These are phyloP conservation scores for Temnopleurus reevesii DNA, from an alignment of 53 echinoderm and acorn worm genomes.

Conservation along the genomic window DNA sequence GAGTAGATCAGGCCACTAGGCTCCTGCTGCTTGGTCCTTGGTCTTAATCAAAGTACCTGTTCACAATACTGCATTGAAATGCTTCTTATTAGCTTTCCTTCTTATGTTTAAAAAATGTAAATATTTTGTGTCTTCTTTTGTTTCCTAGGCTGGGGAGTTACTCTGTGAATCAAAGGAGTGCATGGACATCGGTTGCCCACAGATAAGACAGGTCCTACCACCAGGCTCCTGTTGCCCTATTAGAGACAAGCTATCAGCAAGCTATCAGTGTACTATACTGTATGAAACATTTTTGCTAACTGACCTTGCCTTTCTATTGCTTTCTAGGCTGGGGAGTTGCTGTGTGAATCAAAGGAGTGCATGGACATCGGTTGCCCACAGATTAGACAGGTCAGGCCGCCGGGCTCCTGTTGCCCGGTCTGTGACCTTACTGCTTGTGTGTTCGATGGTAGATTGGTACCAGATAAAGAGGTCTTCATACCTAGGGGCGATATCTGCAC, in stretches of 20 bases:
- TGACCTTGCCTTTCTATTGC: not conserved
- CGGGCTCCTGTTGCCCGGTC: slow-evolving; percentile 75
- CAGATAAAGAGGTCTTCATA: slow-evolving; percentile 52
- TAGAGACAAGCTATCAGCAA: no score
- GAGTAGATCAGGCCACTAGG: no score
- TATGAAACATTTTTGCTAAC: no score
- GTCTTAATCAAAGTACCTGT: no score
- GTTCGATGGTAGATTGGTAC: slow-evolving; percentile 68
- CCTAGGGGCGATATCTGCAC: slow-evolving; percentile 64
- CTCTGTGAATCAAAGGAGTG: slow-evolving; percentile 39
- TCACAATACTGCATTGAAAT: no score
- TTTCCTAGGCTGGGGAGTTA: slow-evolving; percentile 34
- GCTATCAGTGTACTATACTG: no score
- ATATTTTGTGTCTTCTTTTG: no score
- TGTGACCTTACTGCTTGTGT: slow-evolving; percentile 68
- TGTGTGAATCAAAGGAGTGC: slow-evolving; percentile 53
- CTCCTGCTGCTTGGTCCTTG: no score
- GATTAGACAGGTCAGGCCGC: slow-evolving; percentile 55
- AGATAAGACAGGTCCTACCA: slow-evolving; percentile 29
- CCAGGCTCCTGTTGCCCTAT: no score
- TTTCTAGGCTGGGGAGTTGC: slow-evolving; percentile 47
- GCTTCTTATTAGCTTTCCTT: no score
- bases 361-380: slow-evolving; percentile 50
- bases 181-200: slow-evolving; percentile 24
- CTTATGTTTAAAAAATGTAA: no score